Conservation (phyloP, 2,888 invertebrate species). For the Meghimatium bilineatum region DNA sequence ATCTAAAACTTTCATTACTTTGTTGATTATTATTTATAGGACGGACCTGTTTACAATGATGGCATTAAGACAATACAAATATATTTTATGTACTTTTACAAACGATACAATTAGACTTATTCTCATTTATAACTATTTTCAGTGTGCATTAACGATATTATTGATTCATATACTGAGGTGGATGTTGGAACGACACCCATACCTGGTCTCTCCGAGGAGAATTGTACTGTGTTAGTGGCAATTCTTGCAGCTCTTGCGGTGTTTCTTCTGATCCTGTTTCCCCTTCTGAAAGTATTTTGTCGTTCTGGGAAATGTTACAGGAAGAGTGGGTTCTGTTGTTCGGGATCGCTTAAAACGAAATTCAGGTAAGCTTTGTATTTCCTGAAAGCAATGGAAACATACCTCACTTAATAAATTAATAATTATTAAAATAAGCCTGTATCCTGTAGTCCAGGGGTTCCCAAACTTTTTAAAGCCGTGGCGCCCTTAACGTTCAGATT, state of each 20-base stretch:
- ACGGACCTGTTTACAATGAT: too few relatives aligned
- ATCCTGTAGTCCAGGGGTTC: too few relatives aligned
- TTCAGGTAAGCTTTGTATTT: slow-evolving; percentile 1
- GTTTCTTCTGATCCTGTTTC: slow-evolving; percentile 46
- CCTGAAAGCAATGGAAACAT: too few relatives aligned
- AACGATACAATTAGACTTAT: too few relatives aligned
- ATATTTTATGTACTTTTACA: too few relatives aligned
- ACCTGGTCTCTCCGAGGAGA: slow-evolving; percentile 31
- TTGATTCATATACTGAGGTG: neutral
- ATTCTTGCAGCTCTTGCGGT: slow-evolving; percentile 44
- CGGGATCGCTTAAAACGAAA: neutral
- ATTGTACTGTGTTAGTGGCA: slow-evolving; percentile 47
- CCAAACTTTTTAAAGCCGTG: too few relatives aligned
- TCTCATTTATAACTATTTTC: neutral
- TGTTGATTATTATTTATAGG: too few relatives aligned
- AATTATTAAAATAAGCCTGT: too few relatives aligned
- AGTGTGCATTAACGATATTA: slow-evolving; percentile 16
- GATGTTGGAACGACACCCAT: slow-evolving; percentile 9
- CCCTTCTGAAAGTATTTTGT: slow-evolving; percentile 45
- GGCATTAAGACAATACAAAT: too few relatives aligned
- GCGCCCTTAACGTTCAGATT: too few relatives aligned
- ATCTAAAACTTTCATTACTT: too few relatives aligned
- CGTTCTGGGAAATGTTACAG: slow-evolving; percentile 38
- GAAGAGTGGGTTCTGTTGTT: slow-evolving; percentile 23
- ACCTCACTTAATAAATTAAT: too few relatives aligned